phyloP scores from a whole-genome alignment of 2,888 invertebrate genomes.

The Drosophila paranaensis region DNA sequence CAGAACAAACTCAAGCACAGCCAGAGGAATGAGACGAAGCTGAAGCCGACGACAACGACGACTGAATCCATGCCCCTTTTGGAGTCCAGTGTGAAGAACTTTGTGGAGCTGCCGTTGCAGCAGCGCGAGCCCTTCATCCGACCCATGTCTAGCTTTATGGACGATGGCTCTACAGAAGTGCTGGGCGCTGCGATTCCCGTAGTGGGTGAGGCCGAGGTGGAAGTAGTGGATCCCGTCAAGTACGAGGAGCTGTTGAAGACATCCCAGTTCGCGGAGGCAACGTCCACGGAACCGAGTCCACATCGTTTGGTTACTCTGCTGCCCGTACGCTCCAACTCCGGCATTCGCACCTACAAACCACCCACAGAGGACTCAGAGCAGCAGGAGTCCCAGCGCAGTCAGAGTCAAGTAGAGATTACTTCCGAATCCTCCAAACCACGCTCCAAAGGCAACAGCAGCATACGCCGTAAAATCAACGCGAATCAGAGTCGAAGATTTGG shows the following conservation, averaged over 20 bases:
- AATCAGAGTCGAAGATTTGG: constrained; percentile 78
- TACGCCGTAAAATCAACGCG: constrained; percentile 59
- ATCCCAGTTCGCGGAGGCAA: constrained; percentile 77
- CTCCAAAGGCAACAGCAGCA: constrained; percentile 53
- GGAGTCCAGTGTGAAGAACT: constrained; percentile 48
- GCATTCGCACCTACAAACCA: constrained; percentile 90
- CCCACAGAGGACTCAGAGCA: constrained; percentile 30
- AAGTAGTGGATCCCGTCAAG: constrained; percentile 84
- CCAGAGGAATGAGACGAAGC: constrained; percentile 70
- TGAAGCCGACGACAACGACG: constrained; percentile 53
- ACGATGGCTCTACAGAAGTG: constrained; percentile 75
- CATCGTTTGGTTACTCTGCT: constrained; percentile 88
- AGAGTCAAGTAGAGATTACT: constrained; percentile 36
- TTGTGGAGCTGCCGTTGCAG: constrained; percentile 60
- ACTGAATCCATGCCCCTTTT: constrained; percentile 33
- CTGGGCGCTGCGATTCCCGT: constrained; percentile 81
- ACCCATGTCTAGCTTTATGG: constrained; percentile 80
- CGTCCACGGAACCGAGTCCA: constrained; percentile 78
- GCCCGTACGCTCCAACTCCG: constrained; percentile 92
- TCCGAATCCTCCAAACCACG: constrained; percentile 64
- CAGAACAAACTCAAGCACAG: constrained; percentile 82
- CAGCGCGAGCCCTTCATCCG: constrained; percentile 75
- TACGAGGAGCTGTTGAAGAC: constrained; percentile 84
- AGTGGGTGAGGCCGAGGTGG: constrained; percentile 84
- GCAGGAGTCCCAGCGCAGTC: constrained; percentile 54